These are phyloP conservation scores for Cervus canadensis DNA, from an alignment of 2,113 vertebrate species.

Conservation along the genomic window DNA sequence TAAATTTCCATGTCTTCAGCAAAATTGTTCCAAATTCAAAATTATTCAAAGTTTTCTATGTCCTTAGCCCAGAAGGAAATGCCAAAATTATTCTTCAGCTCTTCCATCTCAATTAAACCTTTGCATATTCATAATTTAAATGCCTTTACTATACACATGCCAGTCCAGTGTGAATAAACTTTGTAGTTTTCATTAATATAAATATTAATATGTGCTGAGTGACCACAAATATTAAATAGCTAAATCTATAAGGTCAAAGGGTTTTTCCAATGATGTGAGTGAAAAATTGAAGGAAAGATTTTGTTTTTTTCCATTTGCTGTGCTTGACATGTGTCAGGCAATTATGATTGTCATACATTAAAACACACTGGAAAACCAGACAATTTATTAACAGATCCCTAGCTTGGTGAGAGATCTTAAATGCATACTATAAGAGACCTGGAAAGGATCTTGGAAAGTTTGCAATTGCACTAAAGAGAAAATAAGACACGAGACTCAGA, in stretches of 20 bases:
- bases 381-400: background rate
- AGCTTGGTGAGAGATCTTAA: background rate
- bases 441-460: background rate
- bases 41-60: background rate
- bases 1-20: background rate
- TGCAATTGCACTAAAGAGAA: background rate
- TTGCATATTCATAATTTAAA: background rate
- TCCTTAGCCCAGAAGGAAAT: background rate
- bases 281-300: background rate
- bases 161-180: background rate
- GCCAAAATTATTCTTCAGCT: background rate
- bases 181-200: background rate
- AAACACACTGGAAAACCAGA: background rate
- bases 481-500: background rate
- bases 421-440: background rate
- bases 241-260: background rate
- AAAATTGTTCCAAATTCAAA: background rate
- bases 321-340: background rate
- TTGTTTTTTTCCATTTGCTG: background rate
- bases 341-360: background rate
- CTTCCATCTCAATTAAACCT: background rate
- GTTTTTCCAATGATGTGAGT: fast-evolving
- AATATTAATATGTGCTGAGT: background rate
- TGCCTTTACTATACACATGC: background rate
- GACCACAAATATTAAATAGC: background rate